Evolutionary conservation across 30 jellyfish, hydroid and myxozoan genomes (phyloP), one percentile per base, ranked within the genome.

Genomic region (Cassiopea andromeda): DNA sequence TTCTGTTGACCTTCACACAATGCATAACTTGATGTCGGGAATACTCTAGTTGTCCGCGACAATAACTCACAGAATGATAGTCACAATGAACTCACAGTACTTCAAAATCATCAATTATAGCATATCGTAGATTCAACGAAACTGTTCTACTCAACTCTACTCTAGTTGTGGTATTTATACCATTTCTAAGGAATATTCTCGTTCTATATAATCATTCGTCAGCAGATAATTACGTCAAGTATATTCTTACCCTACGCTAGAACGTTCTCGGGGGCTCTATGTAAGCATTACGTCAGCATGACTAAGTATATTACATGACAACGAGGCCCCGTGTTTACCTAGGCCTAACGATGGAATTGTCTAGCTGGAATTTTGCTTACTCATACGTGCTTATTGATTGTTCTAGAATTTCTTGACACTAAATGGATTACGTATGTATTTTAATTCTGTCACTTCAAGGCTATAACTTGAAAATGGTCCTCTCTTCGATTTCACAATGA

Each of bases 301-400:
- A 75, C 83, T 27, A 72, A 72, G 38, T 72, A 76, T 44, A 46
- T 76, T 76, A 43, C 27, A 47, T 76, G 87, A 50, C 14, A 78
- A 48, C 87, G 58, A 78, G 87, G 49, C 87, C 54, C 49, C 75
- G n/a, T 78, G 87, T 78, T 78, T 48, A 78, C 87, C 54, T 78
- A 78, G 76, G 87, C 87, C 87, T 50, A 50, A 50, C 69, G 85
- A 76, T 76, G 72, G 85, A 76, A 76, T 76, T 76, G 69, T 46
- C 85, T 76, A 76, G 85, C 1, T 13, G 69, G 85, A 76, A 46
- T 27, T 9, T 72, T 72, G 81, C n/a, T 27, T 72, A 12, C 50
- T 12, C 81, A 27, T 49, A 10, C 81, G 38, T 27, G 38, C 81
- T 72, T 72, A 72, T 72, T 14, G 81, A 72, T 72, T 72, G 49